Evolutionary conservation across 2,797 vertebrate species (phyloP).

Genomic region (Phoeniculus purpureus): DNA sequence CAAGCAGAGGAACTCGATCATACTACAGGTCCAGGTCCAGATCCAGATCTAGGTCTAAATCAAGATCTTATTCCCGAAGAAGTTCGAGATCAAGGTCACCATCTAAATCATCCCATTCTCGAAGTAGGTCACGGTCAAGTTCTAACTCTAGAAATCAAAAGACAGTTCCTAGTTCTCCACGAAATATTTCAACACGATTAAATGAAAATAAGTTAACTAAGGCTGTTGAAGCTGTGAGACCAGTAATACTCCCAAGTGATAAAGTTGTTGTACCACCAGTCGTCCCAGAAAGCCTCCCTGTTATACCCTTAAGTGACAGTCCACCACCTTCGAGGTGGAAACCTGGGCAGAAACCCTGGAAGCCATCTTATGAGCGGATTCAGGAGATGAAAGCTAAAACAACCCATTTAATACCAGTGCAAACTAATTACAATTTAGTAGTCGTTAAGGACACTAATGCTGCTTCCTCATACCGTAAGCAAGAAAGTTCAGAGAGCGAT

Average conservation of each 20-base stretch:
- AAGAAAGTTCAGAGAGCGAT: slow-evolving; percentile 73
- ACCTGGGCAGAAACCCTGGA: slow-evolving; percentile 98
- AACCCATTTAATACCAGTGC: slow-evolving; percentile 71
- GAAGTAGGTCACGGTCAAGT: slow-evolving; percentile 76
- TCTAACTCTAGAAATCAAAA: slow-evolving; percentile 75
- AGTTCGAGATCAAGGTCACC: slow-evolving; percentile 73
- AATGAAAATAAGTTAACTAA: slow-evolving; percentile 77
- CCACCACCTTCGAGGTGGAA: slow-evolving; percentile 98
- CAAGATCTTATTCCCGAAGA: slow-evolving; percentile 78
- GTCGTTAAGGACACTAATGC: slow-evolving; percentile 66
- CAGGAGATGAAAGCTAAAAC: slow-evolving; percentile 90
- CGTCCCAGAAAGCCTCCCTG: slow-evolving; percentile 84
- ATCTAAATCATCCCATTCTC: slow-evolving; percentile 69
- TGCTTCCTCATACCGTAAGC: slow-evolving; percentile 65
- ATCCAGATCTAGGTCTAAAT: slow-evolving; percentile 80
- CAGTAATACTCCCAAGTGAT: slow-evolving; percentile 75
- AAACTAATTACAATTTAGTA: slow-evolving; percentile 67
- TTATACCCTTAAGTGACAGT: slow-evolving; percentile 94
- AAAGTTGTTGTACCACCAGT: slow-evolving; percentile 73
- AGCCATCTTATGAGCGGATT: slow-evolving; percentile 92
- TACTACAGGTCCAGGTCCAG: slow-evolving; percentile 86
- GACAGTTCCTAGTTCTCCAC: slow-evolving; percentile 77
- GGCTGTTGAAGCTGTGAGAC: slow-evolving; percentile 66
- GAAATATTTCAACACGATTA: slow-evolving; percentile 70
- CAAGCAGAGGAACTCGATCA: slow-evolving; percentile 81